Conservation (phyloP, 2,113 vertebrate species). For the Entomyzon cyanotis region DNA sequence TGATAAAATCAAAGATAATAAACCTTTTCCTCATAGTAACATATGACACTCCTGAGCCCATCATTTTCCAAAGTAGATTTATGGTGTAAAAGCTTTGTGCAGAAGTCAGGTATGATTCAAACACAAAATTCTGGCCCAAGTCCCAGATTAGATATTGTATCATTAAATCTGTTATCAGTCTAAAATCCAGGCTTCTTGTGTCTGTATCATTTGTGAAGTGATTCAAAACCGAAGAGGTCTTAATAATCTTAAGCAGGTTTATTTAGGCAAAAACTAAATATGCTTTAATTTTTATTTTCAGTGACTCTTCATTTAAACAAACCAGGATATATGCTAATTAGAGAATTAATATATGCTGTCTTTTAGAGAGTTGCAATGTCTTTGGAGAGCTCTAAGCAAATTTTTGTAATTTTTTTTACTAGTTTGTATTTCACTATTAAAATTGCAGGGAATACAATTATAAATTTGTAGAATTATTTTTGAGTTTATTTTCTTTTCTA, state of each 20-base stretch:
- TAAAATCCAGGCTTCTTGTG: neutral
- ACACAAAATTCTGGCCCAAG: neutral
- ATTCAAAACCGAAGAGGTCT: neutral
- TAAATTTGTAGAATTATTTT: neutral
- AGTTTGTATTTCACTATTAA: neutral
- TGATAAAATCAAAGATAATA: neutral
- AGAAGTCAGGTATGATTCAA: neutral
- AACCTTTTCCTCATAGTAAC: neutral
- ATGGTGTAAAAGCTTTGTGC: neutral
- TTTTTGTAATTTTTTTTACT: neutral
- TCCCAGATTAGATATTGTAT: neutral
- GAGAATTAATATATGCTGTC: fast-evolving
- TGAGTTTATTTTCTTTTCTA: neutral
- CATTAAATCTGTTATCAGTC: neutral
- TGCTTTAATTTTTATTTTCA: neutral
- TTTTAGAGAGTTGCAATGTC: neutral
- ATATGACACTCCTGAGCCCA: neutral
- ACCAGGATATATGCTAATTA: neutral
- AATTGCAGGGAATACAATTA: neutral
- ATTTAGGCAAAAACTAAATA: neutral
- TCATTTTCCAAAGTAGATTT: neutral
- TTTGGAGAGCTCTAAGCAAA: neutral
- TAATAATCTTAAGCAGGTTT: neutral
- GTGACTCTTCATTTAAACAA: neutral
- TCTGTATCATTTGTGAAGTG: neutral